Evolutionary conservation across 1,140 invertebrate species (phyloP), one percentile per base, ranked within the genome.

Genomic region (Chlorops oryzae): DNA sequence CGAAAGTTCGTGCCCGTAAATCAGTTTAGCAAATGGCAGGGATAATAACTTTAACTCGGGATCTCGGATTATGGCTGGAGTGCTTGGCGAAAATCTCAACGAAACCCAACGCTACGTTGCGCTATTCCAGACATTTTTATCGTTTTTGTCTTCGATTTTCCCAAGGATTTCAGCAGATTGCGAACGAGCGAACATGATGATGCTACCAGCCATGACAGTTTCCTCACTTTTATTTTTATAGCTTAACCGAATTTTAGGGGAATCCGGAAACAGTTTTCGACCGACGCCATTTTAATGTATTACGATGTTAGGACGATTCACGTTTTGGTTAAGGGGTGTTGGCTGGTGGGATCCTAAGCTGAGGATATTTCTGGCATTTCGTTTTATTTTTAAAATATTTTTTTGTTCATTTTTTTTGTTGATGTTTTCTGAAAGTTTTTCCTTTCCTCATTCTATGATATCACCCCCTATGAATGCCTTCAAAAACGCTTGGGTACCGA

Each of bases 111-210:
- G 61, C 52, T 25, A 50, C 15, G 27, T 47, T 52, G 39, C 59
- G 61, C 57, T 65, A 65, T 65, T 64, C 63, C 58, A 69, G 65
- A 64, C 63, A 68, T 69, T 69, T 69, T 69, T 69, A 69, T 69
- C 63, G 61, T 58, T 68, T 50, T 57, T 59, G 59, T 64, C 61
- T 69, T 69, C 65, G 65, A 69, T 69, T 65, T 64, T n/a, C n/a
- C n/a, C n/a, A n/a, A n/a, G n/a, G n/a, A n/a, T n/a, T n/a, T n/a
- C n/a, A n/a, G n/a, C n/a, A n/a, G n/a, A n/a, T n/a, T n/a, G n/a
- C n/a, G n/a, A n/a, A n/a, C n/a, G n/a, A n/a, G n/a, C n/a, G n/a
- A n/a, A n/a, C n/a, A n/a, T n/a, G n/a, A n/a, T n/a, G 58, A 49
- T 43, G 58, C 35, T 51, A 5, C 40, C 5, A 23, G n/a, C 41